phyloP scores from a whole-genome alignment of 2,797 vertebrate genomes.

The Sebastes taczanowskii region DNA sequence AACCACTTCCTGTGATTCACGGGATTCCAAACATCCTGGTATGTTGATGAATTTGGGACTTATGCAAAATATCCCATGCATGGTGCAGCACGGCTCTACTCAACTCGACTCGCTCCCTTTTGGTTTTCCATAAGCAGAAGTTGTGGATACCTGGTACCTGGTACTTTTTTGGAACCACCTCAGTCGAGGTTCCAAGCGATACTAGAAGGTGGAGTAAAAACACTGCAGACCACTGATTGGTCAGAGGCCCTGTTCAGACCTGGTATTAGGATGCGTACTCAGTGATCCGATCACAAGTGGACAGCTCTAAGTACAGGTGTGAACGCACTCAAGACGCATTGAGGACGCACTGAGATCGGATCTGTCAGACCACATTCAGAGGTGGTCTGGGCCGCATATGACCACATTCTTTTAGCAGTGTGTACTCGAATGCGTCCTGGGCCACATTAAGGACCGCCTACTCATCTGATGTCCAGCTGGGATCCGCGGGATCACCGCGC shows the following conservation, averaged over 20 bases:
- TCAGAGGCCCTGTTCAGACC: background rate
- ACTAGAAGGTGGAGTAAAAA: background rate
- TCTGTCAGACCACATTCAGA: no score
- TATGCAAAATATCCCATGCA: background rate
- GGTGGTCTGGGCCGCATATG: no score
- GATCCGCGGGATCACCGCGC: no score
- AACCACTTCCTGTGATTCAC: conserved; percentile 34
- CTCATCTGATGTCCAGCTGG: no score
- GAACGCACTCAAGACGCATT: no score
- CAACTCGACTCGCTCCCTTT: background rate
- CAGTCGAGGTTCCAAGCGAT: background rate
- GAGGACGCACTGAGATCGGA: no score
- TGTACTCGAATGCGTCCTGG: no score
- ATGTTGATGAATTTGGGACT: background rate
- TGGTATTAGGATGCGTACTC: no score
- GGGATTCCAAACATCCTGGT: conserved; percentile 1
- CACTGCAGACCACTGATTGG: background rate
- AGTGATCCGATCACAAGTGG: no score
- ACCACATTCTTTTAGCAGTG: no score
- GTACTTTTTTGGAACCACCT: background rate
- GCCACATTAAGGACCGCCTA: no score
- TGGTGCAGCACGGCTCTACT: background rate
- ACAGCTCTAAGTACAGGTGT: no score
- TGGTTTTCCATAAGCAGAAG: background rate
- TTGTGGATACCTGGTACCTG: background rate